These are phyloP conservation scores for Thymelicus sylvestris DNA, from an alignment of 2,888 invertebrate species.

Conservation along the genomic window DNA sequence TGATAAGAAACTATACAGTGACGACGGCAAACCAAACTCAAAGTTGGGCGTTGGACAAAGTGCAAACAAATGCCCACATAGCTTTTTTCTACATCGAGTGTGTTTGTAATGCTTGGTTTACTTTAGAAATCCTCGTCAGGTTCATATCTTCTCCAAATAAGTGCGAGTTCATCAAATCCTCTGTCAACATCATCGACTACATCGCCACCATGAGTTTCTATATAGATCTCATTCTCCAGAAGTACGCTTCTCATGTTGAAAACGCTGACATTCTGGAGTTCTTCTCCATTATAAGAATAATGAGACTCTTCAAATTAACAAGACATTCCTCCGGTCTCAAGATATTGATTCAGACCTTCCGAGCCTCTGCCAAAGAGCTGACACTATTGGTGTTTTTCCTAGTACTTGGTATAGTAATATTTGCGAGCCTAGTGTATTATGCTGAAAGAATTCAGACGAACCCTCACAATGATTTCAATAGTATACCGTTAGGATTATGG, in stretches of 20 bases:
- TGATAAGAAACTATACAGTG: constrained; percentile 92
- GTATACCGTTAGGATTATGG: constrained; percentile 98
- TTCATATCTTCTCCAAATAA: constrained; percentile 97
- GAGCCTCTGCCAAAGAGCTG: constrained; percentile 98
- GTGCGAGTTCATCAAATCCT: constrained; percentile 97
- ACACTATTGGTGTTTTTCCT: constrained; percentile 98
- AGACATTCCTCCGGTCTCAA: constrained; percentile 98
- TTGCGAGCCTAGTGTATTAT: constrained; percentile 99
- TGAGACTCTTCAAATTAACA: constrained; percentile 98
- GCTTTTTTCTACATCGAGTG: constrained; percentile 99
- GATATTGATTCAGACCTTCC: constrained; percentile 98
- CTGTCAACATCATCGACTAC: constrained; percentile 99
- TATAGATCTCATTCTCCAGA: constrained; percentile 95
- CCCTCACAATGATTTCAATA: constrained; percentile 98
- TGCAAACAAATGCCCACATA: constrained; percentile 97
- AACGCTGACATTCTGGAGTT: constrained; percentile 98
- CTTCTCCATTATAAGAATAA: constrained; percentile 98
- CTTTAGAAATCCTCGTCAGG: constrained; percentile 96
- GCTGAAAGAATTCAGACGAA: constrained; percentile 98
- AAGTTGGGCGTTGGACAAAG: constrained; percentile 94
- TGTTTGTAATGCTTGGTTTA: constrained; percentile 99
- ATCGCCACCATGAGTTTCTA: constrained; percentile 99
- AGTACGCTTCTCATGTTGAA: constrained; percentile 95
- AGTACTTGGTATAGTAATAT: constrained; percentile 98
- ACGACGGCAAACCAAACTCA: constrained; percentile 89